Conservation (phyloP, 2,113 vertebrate species). For the Paralichthys olivaceus region DNA sequence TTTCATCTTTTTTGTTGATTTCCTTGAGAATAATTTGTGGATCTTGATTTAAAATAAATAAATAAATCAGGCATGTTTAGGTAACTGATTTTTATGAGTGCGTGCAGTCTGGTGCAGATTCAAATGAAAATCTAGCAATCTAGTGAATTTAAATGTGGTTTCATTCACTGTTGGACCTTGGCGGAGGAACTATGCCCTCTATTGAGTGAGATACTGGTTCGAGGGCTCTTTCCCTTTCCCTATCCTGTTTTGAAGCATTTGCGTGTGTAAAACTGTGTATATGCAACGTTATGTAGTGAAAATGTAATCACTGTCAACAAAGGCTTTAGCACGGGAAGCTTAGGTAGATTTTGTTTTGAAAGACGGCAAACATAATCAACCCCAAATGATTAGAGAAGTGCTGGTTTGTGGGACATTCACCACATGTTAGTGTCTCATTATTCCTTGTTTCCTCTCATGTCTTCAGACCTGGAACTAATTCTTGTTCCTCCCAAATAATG, state of each 20-base stretch:
- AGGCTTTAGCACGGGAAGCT: slow-evolving; percentile 38
- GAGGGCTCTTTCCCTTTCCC: slow-evolving; percentile 3
- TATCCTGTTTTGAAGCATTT: slow-evolving; percentile 16
- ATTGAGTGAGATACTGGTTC: slow-evolving; percentile 21
- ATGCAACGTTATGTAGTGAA: slow-evolving; percentile 36
- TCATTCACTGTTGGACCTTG: not conserved
- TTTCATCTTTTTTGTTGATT: too few relatives aligned
- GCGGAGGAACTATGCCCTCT: too few relatives aligned
- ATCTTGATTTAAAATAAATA: too few relatives aligned
- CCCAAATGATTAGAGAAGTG: slow-evolving; percentile 38
- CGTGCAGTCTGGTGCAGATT: too few relatives aligned
- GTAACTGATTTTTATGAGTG: too few relatives aligned
- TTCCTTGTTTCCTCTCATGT: slow-evolving; percentile 46
- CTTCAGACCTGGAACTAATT: slow-evolving; percentile 46
- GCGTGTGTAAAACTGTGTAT: slow-evolving; percentile 38
- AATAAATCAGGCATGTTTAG: too few relatives aligned
- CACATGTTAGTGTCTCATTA: slow-evolving; percentile 60
- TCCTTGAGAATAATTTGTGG: too few relatives aligned
- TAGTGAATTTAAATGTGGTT: not conserved
- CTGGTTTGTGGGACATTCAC: slow-evolving; percentile 42
- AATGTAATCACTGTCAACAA: slow-evolving; percentile 59
- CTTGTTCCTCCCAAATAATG: slow-evolving; percentile 7
- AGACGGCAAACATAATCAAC: slow-evolving; percentile 72
- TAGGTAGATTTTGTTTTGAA: slow-evolving; percentile 61
- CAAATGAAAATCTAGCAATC: too few relatives aligned